A percentile compares a stretch with the other conserved stretches of the same genome.
Conservation (phyloP, 2,888 invertebrate species). For the Gymnoscelis rufifasciata region DNA sequence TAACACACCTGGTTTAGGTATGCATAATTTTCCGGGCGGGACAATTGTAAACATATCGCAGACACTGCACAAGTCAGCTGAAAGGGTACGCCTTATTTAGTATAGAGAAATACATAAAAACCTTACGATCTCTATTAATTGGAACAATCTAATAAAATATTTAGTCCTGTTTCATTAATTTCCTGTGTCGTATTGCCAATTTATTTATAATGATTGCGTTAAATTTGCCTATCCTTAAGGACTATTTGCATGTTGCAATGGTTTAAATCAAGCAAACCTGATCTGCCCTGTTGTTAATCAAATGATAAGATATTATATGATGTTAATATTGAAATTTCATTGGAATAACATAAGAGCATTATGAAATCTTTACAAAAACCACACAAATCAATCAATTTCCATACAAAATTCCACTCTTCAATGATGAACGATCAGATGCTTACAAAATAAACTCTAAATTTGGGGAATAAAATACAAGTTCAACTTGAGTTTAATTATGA, state of each 20-base stretch:
- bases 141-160: neutral
- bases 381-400: neutral
- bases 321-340: too few species aligned
- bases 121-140: neutral
- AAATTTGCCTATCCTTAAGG: constrained; percentile 1
- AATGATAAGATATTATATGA: too few species aligned
- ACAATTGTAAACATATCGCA: constrained; percentile 17
- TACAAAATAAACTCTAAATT: too few species aligned
- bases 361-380: neutral
- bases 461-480: too few species aligned
- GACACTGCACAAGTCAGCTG: constrained; percentile 20
- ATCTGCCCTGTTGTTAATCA: neutral
- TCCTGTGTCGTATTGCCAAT: constrained; percentile 1
- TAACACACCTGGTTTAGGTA: constrained; percentile 21
- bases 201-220: neutral
- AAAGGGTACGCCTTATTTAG: constrained; percentile 10
- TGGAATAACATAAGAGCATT: neutral
- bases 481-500: too few species aligned
- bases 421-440: too few species aligned
- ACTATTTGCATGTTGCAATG: neutral
- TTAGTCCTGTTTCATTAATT: neutral
- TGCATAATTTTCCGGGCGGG: constrained; percentile 9
- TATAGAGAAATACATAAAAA: neutral
- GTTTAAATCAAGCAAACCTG: neutral
- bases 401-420: neutral